phyloP scores from a whole-genome alignment of 2,888 invertebrate genomes.

The Formica aserva region DNA sequence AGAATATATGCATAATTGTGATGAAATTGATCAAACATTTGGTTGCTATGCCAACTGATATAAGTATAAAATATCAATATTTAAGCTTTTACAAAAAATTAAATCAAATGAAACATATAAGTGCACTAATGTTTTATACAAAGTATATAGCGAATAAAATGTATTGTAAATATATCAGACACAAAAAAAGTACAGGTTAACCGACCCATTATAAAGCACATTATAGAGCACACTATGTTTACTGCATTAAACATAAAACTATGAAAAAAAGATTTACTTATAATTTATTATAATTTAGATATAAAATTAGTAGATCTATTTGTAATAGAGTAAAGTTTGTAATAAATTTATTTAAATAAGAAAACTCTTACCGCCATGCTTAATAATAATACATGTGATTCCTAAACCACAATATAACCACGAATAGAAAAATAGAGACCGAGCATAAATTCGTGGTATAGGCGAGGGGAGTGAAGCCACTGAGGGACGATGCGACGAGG shows the following conservation, averaged over 20 bases:
- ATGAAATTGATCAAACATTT: conserved; percentile 58
- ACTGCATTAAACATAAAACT: neutral
- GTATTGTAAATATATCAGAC: neutral
- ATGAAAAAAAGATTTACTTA: neutral
- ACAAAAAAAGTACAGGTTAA: conserved; percentile 52
- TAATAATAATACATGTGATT: conserved; percentile 3
- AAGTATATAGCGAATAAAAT: neutral
- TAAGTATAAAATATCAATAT: neutral
- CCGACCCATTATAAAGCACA: neutral
- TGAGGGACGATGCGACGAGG: too few species aligned
- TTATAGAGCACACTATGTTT: neutral
- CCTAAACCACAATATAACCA: too few species aligned
- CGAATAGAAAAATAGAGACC: too few species aligned
- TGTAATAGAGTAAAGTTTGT: neutral
- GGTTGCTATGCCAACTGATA: conserved; percentile 64
- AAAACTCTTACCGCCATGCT: conserved; percentile 64
- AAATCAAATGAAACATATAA: neutral
- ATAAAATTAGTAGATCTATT: too few species aligned
- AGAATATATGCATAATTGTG: neutral
- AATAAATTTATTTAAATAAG: neutral
- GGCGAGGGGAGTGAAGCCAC: too few species aligned
- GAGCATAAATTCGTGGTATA: too few species aligned
- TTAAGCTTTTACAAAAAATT: neutral
- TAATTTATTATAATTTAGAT: neutral
- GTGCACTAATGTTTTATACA: neutral